Conservation (phyloP, 2,113 vertebrate genomes). For the Microtus montanus region DNA sequence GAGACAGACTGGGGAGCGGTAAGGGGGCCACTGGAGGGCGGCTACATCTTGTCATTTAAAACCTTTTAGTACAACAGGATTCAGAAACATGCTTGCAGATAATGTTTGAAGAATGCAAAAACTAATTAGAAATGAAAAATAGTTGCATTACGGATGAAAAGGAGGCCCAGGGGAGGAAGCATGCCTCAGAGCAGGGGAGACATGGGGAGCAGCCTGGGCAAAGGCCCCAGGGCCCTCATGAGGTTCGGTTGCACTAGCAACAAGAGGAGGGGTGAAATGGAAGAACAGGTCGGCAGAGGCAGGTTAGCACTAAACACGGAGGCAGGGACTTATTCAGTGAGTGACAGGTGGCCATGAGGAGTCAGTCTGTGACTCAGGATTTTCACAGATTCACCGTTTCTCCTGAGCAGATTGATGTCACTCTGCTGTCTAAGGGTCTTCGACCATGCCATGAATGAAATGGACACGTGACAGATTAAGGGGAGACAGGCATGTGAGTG, state of each 20-base stretch:
- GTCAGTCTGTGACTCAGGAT: neutral
- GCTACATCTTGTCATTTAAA: neutral
- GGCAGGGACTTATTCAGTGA: neutral
- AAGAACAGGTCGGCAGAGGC: neutral
- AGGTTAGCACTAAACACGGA: fast-evolving
- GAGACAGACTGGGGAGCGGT: neutral
- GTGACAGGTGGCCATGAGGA: neutral
- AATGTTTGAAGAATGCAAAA: neutral
- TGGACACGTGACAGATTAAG: neutral
- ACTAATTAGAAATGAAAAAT: neutral
- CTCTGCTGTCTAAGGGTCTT: neutral
- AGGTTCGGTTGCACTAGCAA: neutral
- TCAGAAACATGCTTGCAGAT: neutral
- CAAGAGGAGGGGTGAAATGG: fast-evolving
- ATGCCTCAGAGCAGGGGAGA: neutral
- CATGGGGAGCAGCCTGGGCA: neutral
- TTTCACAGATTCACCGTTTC: neutral
- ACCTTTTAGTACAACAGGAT: neutral
- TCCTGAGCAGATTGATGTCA: neutral
- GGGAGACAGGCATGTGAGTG: neutral
- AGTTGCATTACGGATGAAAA: neutral
- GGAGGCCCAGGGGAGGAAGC: neutral
- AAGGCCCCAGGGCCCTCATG: neutral
- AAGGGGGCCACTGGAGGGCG: neutral
- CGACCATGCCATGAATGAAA: neutral